phyloP scores from a whole-genome alignment of 2,797 vertebrate species.

The Lophotriccus pileatus region DNA sequence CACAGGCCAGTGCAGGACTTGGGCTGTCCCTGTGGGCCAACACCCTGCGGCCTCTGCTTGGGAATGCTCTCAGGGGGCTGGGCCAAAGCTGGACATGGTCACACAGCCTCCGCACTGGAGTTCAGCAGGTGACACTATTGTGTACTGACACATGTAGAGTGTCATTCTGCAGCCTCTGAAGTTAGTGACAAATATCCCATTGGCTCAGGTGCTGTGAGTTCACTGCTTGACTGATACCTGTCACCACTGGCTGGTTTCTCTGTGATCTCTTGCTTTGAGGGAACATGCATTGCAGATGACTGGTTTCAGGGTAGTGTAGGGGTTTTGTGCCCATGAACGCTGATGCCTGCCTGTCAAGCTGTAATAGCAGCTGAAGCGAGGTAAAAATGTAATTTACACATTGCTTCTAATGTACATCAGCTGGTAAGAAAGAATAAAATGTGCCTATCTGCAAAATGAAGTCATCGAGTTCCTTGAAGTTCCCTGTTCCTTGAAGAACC shows the following conservation, averaged over 20 bases:
- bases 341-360: too few species aligned
- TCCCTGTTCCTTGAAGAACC: neutral
- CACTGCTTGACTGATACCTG: neutral
- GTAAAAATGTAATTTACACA: neutral
- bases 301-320: neutral
- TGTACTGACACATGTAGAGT: fast-evolving
- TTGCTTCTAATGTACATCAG: neutral
- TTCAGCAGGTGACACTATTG: fast-evolving
- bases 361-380: neutral
- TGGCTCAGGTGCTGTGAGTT: neutral
- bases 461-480: neutral
- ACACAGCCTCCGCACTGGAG: fast-evolving
- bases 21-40: fast-evolving
- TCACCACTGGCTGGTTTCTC: neutral
- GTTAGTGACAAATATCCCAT: neutral
- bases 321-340: neutral
- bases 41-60: fast-evolving
- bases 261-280: neutral
- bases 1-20: fast-evolving
- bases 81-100: fast-evolving
- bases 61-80: neutral
- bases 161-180: neutral
- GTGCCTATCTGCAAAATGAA: neutral
- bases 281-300: neutral
- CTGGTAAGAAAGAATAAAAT: neutral